phyloP scores from a whole-genome alignment of 2,113 vertebrate species.

The Atlantisia rogersi region DNA sequence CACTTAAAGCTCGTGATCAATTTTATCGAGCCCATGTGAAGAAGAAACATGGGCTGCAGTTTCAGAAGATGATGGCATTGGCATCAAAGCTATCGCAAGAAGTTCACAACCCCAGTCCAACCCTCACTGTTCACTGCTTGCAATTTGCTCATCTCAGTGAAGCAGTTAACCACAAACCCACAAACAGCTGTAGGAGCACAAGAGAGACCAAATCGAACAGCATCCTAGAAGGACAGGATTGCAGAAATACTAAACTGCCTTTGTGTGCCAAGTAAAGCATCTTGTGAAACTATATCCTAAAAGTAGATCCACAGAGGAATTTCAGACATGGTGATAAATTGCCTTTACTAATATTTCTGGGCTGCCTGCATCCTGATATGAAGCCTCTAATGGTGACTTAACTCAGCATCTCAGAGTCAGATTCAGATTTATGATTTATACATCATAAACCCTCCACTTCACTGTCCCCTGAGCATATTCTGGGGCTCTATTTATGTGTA shows the following conservation, averaged over 20 bases:
- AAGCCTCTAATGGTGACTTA: not conserved
- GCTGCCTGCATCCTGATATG: not conserved
- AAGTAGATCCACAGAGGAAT: not conserved
- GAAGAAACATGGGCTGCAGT: not conserved
- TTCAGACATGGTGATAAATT: not conserved
- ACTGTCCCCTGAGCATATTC: not conserved
- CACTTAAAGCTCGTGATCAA: not conserved
- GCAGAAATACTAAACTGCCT: not conserved
- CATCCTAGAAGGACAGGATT: accelerated
- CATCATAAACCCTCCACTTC: not conserved
- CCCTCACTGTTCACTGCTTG: not conserved
- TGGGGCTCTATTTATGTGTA: not conserved
- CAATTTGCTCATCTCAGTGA: not conserved
- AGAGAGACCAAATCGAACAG: accelerated
- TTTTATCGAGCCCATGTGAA: not conserved
- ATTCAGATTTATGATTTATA: not conserved
- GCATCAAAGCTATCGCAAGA: not conserved
- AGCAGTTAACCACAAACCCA: not conserved
- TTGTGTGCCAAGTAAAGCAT: not conserved
- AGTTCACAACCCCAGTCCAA: not conserved
- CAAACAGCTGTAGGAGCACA: not conserved
- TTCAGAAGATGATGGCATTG: not conserved
- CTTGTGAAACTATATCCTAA: not conserved
- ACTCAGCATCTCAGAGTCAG: not conserved
- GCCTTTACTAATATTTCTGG: not conserved